These are phyloP conservation scores for Scaptomyza cyrtandrae DNA, from an alignment of 2,888 invertebrate genomes.

Conservation along the genomic window DNA sequence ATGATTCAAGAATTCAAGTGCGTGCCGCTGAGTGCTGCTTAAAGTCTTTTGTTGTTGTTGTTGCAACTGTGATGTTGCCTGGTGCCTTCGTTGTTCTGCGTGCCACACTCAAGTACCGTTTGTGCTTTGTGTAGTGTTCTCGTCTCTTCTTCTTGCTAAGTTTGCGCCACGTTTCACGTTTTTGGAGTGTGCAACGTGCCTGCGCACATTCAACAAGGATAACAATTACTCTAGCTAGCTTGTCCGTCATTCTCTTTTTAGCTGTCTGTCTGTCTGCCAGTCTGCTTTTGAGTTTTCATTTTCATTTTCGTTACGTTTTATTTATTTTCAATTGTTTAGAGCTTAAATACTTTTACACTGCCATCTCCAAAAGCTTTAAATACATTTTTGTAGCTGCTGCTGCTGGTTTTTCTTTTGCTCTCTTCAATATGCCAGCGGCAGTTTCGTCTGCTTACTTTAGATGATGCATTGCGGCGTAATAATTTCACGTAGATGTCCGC, in stretches of 20 bases:
- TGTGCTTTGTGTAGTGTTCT: slow-evolving; percentile 51
- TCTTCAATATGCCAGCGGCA: slow-evolving; percentile 62
- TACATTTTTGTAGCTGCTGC: slow-evolving; percentile 25
- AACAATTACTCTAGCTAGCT: slow-evolving; percentile 76
- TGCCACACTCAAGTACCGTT: slow-evolving; percentile 65
- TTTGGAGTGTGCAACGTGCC: slow-evolving; percentile 72
- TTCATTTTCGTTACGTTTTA: slow-evolving; percentile 23
- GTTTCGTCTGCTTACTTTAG: slow-evolving; percentile 51
- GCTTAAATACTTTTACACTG: slow-evolving; percentile 61
- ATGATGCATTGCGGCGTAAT: slow-evolving; percentile 77
- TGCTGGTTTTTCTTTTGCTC: slow-evolving; percentile 12
- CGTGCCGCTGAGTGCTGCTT: slow-evolving; percentile 77
- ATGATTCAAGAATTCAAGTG: slow-evolving; percentile 52
- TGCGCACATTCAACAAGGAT: slow-evolving; percentile 78
- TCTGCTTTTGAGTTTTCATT: slow-evolving; percentile 2
- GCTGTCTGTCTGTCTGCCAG: slow-evolving; percentile 15
- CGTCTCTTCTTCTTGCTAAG: slow-evolving; percentile 22
- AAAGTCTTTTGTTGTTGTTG: slow-evolving; percentile 48
- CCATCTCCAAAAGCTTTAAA: slow-evolving; percentile 42
- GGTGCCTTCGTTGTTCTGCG: slow-evolving; percentile 23
- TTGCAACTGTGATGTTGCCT: slow-evolving; percentile 21
- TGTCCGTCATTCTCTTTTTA: slow-evolving; percentile 46
- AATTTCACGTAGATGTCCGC: slow-evolving; percentile 74
- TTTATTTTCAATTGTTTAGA: slow-evolving; percentile 69
- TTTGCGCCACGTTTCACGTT: slow-evolving; percentile 26